These are phyloP conservation scores for Microcaecilia unicolor DNA, from an alignment of 2,797 vertebrate species.

Conservation along the genomic window DNA sequence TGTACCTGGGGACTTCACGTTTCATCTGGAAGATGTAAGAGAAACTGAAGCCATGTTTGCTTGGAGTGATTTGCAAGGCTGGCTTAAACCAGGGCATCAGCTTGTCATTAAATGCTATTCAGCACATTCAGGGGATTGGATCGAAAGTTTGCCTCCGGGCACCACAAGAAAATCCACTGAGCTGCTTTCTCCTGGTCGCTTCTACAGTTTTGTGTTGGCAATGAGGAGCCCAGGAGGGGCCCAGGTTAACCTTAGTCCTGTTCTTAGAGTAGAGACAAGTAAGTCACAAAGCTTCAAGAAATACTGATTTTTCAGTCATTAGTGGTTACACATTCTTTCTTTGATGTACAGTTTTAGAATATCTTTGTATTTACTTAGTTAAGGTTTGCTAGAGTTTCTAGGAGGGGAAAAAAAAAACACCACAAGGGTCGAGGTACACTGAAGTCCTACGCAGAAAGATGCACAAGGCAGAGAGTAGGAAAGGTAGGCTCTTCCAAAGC, in stretches of 20 bases:
- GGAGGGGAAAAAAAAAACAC: too few species aligned
- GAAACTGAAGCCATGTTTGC: conserved; percentile 57
- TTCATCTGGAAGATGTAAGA: conserved; percentile 50
- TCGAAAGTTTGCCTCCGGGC: conserved; percentile 31
- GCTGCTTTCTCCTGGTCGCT: conserved; percentile 64
- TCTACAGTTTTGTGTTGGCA: conserved; percentile 63
- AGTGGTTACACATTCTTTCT: too few species aligned
- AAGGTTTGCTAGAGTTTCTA: too few species aligned
- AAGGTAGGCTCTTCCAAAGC: too few species aligned
- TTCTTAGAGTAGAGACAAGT: conserved; percentile 52
- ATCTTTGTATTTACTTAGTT: too few species aligned
- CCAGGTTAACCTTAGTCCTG: conserved; percentile 53
- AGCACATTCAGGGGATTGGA: conserved; percentile 21
- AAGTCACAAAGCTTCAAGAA: conserved; percentile 31
- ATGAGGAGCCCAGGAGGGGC: conserved; percentile 51
- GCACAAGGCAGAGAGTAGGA: too few species aligned
- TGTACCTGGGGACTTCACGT: conserved; percentile 43
- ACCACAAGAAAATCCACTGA: conserved; percentile 39
- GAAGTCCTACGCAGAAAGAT: too few species aligned
- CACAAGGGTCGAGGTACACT: too few species aligned
- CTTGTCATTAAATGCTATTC: conserved; percentile 60
- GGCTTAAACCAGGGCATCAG: conserved; percentile 39
- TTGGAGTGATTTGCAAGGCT: conserved; percentile 49
- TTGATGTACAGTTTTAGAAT: too few species aligned
- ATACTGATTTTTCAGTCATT: neutral